phyloP scores from a whole-genome alignment of 2,113 vertebrate species.

The Fulica atra region DNA sequence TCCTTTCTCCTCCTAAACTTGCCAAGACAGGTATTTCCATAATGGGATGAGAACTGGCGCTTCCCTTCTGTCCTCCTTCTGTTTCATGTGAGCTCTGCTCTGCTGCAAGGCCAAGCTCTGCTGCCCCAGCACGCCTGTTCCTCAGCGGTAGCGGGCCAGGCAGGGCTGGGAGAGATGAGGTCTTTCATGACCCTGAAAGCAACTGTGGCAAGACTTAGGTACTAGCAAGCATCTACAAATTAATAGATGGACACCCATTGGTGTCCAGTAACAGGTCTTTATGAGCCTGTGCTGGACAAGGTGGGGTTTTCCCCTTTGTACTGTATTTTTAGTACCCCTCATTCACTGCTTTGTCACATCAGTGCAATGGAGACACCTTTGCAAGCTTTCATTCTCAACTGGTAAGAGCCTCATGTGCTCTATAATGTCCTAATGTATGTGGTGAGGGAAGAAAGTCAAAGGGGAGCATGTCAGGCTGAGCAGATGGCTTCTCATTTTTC shows the following conservation, averaged over 20 bases:
- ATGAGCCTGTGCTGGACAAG: not conserved
- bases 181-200: not conserved
- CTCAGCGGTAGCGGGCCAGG: not conserved
- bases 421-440: not conserved
- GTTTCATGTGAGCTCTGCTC: not conserved
- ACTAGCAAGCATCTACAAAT: not conserved
- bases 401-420: not conserved
- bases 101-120: not conserved
- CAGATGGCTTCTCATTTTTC: not conserved
- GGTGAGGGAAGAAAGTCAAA: not conserved
- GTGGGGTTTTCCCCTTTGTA: not conserved
- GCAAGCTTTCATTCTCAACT: not conserved
- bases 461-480: not conserved
- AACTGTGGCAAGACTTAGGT: not conserved
- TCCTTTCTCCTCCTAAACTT: not conserved
- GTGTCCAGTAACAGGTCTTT: not conserved
- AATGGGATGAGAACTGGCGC: not conserved
- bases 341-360: not conserved
- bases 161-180: not conserved
- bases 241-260: not conserved
- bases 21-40: not conserved
- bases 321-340: not conserved
- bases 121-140: not conserved
- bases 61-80: not conserved
- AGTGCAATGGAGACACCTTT: not conserved